Base-by-base conservation (phyloP, 1,140 invertebrate genomes). In the Pinna nobilis region DNA sequence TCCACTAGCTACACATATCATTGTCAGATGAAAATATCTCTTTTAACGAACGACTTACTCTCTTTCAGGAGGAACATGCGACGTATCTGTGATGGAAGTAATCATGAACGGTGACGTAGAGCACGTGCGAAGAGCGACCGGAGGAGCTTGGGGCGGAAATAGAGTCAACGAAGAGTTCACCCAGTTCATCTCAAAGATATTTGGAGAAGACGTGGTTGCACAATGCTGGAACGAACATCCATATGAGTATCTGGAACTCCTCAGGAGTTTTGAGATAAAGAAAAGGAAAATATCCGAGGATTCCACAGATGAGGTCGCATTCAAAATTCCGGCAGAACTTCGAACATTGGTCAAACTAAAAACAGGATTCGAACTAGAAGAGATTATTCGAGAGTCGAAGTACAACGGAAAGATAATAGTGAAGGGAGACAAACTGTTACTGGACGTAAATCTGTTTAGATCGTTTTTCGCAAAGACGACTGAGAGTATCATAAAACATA, bases 11-110 rank as follows among this genome's bases (percentile, higher is more conserved):
- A n/a, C n/a, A n/a, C n/a, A n/a, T n/a, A n/a, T n/a, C n/a, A n/a
- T n/a, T n/a, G n/a, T n/a, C n/a, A n/a, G n/a, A n/a, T n/a, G n/a
- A n/a, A n/a, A n/a, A n/a, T n/a, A n/a, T n/a, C n/a, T n/a, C n/a
- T n/a, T n/a, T n/a, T n/a, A n/a, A n/a, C n/a, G n/a, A n/a, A n/a
- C n/a, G n/a, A n/a, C n/a, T n/a, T n/a, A n/a, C n/a, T n/a, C n/a
- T 33, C 3, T 73, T 60, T 32, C 35, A 74, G 71, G 71, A 44
- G 71, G 71, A 37, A 74, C 71, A 18, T 64, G 65, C 35, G 71
- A 74, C 33, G 55, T 74, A 25, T 63, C 71, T 23, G 47, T 66
- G 0, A 47, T 59, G 28, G 35, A 74, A 47, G 59, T 74, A 4
- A 18, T 60, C 6, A 18, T 60, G 37, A 44, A 55, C 28, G 49